Base-by-base conservation (phyloP, 1,140 invertebrate species). In the Calliopsis andreniformis region DNA sequence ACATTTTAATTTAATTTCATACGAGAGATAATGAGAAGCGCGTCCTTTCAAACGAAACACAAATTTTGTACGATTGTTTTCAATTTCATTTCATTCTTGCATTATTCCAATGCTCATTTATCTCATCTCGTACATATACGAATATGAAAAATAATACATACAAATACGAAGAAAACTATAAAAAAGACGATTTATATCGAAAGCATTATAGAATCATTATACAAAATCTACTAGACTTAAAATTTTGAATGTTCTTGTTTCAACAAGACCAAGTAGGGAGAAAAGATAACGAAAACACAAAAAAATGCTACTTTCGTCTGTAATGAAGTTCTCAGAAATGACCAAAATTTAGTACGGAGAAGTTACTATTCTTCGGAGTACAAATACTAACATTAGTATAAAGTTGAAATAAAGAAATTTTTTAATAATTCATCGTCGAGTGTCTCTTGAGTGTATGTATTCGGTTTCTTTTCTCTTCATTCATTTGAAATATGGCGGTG, bases 391-490 rank as follows among this genome's bases (percentile, higher is more conserved):
- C 18, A 32, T 3, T 3, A 39, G 55, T n/a, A n/a, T n/a, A n/a
- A n/a, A n/a, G n/a, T n/a, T 16, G 30, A n/a, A 5, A 7, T 28
- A 3, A 10, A 39, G 35, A 45, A 62, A 45, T 47, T 63, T 63
- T 63, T 63, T 63, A 63, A 39, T 45, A 32, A 47, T 16, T 61
- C 32, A 55, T 73, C 30, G 25, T 30, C 35, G 28, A 23, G 61
- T 51, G 64, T 76, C 18, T 49, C 32, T 32, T 56, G 5, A 32
- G 43, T 69, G 45, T 76, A 42, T 45, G 32, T 61, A 63, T 32
- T 63, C 67, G 23, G 39, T 66, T 73, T 73, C 67, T 10, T 39
- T 10, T 39, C 35, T 10, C 10, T 73, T 43, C 66, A 66, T 73
- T 73, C 66, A 67, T 67, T 75, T 45, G 8, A 25, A 55, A 14